Base-by-base conservation (phyloP, 2,888 invertebrate species). In the Drosophila crucigera region DNA sequence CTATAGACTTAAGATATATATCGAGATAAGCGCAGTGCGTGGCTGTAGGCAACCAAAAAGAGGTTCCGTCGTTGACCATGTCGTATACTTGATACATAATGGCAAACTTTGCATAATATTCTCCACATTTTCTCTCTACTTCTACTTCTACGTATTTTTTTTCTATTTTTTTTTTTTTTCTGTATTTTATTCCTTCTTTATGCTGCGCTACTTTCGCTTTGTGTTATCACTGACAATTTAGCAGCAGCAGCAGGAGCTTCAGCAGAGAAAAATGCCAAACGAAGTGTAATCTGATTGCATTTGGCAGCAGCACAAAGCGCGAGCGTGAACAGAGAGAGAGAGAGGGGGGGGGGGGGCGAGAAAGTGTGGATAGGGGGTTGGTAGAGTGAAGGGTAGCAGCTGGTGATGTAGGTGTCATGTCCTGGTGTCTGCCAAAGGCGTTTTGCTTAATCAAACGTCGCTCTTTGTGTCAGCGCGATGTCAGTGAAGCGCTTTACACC, bases 201-300 rank as follows among this genome's bases (percentile, higher is more conserved):
- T 62, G 59, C 68, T 62, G 56, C 71, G 68, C 76, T 79, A 71
- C 78, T 82, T 79, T 80, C 75, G 65, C 84, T 78, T 80, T 70
- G 80, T 83, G 81, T 84, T 89, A 80, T 87, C 77, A 74, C 81
- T 84, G 83, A 77, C 78, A 87, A 89, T 83, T 84, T 79, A 84
- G 81, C 78, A 77, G 72, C 56, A 69, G 73, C 43, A 72, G 50
- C 28, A 6, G 47, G 4, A 22, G 43, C 6, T 9, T 9, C 25
- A 41, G 41, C 61, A 71, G 75, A 70, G 52, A 60, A 63, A 62
- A 72, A 70, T 58, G 71, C 62, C 85, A 83, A 89, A 81, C 84
- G 79, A 89, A 75, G 70, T 84, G 83, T 88, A 86, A 90, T 90
- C 90, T 90, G 88, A 86, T 89, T 86, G 90, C 85, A 87, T 87